phyloP scores from a whole-genome alignment of 2,113 vertebrate genomes.

The Odocoileus hemionus region DNA sequence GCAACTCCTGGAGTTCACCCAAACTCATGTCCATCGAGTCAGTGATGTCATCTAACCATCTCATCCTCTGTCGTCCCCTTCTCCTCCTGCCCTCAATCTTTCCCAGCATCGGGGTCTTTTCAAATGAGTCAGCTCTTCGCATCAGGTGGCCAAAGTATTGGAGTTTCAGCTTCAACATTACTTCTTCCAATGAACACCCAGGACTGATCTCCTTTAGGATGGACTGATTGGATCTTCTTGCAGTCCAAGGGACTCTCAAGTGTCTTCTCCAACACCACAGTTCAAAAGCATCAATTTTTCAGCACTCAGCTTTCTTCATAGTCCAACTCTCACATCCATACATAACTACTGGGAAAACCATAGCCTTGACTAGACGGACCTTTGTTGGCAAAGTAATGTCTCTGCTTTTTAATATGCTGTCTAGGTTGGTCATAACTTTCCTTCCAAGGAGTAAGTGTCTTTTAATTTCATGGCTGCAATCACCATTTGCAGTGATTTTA shows the following conservation, averaged over 20 bases:
- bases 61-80: not conserved
- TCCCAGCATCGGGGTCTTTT: not conserved
- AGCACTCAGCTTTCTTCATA: not conserved
- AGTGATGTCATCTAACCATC: not conserved
- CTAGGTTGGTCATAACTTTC: not conserved
- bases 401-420: not conserved
- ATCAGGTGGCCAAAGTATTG: not conserved
- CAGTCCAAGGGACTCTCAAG: not conserved
- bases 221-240: not conserved
- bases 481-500: not conserved
- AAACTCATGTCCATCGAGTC: not conserved
- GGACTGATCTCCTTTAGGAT: not conserved
- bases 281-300: not conserved
- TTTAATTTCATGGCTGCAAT: not conserved
- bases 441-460: not conserved
- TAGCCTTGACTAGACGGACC: not conserved
- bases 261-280: not conserved
- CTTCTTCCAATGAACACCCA: not conserved
- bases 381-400: not conserved
- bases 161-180: not conserved
- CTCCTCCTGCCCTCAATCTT: not conserved
- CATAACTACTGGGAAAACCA: not conserved
- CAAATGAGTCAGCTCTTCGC: not conserved
- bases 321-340: not conserved
- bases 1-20: not conserved